Evolutionary conservation across 2,113 vertebrate species (phyloP), one percentile per base, ranked within the genome.

Genomic region (Pantherophis guttatus): DNA sequence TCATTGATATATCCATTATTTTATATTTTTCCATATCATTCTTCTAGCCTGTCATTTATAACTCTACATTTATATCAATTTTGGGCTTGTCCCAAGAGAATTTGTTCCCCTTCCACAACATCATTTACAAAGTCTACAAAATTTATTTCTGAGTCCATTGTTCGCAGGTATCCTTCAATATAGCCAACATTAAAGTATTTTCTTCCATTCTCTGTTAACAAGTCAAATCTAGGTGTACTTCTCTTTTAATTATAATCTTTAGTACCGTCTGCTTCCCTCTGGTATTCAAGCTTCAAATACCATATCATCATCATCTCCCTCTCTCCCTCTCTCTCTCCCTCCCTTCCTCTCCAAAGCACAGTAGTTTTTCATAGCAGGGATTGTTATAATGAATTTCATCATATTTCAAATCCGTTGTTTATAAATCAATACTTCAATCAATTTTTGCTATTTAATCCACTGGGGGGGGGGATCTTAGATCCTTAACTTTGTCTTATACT

Each of bases 251-350:
- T 65, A 29, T 62, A 62, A 62, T 62, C 58, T 26, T 62, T 62
- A 62, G 23, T 62, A 26, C 24, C 8, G 26, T 62, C 8, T 9
- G 24, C 6, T 62, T 62, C 58, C 24, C 24, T 10, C 2, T 62
- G 26, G 3, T 62, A 3, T 62, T 23, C 24, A 62, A 26, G 3
- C 58, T 62, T 62, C 58, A 26, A 62, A 62, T 23, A 21, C 21
- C 21, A 58, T 58, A 21, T 23, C 21, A 58, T 59, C 23, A 59
- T 26, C 23, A 9, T 4, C 21, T 21, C 1, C 19, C 55, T 9
- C 11, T 2, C 53, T 48, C 44, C 1, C 11, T 4, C 7, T 1
- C 1, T 4, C 55, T 0, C 11, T 1, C 53, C 12, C 53, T 10
- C 11, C 4, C 44, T 0, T 11, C 0, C 11, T 54, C 53, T 52